phyloP scores from a whole-genome alignment of 2,113 vertebrate genomes.

The Psilopsiagon aurifrons region DNA sequence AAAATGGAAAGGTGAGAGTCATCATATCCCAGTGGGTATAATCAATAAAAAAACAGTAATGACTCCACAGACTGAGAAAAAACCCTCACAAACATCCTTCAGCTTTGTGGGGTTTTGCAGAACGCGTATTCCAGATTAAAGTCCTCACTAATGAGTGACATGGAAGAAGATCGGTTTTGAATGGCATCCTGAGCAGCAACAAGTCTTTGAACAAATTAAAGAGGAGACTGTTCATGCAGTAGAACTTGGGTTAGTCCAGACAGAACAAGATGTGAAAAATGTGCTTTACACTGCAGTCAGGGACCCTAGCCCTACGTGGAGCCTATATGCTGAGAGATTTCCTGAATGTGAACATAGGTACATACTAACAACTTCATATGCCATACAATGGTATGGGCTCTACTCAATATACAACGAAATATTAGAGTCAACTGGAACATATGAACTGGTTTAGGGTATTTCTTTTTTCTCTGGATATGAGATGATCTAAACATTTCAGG shows the following conservation, averaged over 20 bases:
- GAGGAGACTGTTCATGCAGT: rapidly evolving
- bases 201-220: background rate
- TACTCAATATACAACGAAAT: background rate
- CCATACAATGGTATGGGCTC: rapidly evolving
- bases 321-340: background rate
- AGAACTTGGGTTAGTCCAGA: background rate
- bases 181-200: background rate
- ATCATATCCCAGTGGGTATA: background rate
- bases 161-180: background rate
- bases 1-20: background rate
- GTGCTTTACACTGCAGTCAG: background rate
- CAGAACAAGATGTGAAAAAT: background rate
- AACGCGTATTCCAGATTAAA: background rate
- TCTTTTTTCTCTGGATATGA: background rate
- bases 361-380: background rate
- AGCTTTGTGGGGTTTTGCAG: background rate
- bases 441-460: background rate
- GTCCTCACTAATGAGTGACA: background rate
- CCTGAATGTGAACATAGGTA: background rate
- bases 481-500: background rate
- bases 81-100: background rate
- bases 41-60: background rate
- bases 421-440: background rate
- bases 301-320: background rate
- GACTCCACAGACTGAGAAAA: background rate